A percentile compares a stretch with the other conserved stretches of the same genome.
Conservation (phyloP, 92 coral and sea anemone genomes). For the Scolanthus callimorphus region DNA sequence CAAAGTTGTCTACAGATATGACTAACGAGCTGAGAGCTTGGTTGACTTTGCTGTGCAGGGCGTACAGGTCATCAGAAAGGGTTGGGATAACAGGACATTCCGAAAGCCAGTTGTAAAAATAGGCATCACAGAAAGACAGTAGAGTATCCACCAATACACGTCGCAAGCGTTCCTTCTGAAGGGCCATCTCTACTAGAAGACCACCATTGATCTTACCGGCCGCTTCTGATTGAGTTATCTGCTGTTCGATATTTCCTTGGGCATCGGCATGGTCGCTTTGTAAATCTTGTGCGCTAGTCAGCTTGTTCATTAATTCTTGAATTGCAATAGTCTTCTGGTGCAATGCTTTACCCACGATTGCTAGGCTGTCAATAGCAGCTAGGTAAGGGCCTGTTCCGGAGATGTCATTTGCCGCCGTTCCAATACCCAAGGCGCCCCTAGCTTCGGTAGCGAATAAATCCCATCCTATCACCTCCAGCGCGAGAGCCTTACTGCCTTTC, state of each 20-base stretch:
- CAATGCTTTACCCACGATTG: constrained; percentile 34
- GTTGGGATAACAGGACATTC: too few species aligned
- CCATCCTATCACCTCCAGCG: constrained; percentile 42
- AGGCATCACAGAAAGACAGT: too few species aligned
- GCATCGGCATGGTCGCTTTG: constrained; percentile 34
- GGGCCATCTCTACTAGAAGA: constrained; percentile 27
- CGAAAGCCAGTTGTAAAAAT: too few species aligned
- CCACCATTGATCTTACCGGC: constrained; percentile 12
- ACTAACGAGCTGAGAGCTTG: constrained; percentile 44
- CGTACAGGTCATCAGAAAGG: too few species aligned
- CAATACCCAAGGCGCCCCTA: constrained; percentile 23
- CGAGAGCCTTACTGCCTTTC: constrained; percentile 27
- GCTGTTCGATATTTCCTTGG: constrained; percentile 5
- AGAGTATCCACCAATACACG: too few species aligned
- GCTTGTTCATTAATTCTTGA: constrained; percentile 18
- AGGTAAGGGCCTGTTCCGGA: constrained; percentile 34
- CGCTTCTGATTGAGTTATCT: constrained; percentile 8
- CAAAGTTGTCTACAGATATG: constrained; percentile 43
- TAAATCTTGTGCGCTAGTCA: constrained; percentile 21
- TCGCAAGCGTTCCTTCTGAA: too few species aligned
- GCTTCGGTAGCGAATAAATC: constrained; percentile 34
- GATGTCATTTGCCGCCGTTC: constrained; percentile 44
- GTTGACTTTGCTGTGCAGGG: constrained; percentile 41
- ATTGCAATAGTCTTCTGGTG: constrained; percentile 44
- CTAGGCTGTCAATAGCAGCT: constrained; percentile 33